Conservation (phyloP, 2,113 vertebrate species). For the Sebastes fasciatus region DNA sequence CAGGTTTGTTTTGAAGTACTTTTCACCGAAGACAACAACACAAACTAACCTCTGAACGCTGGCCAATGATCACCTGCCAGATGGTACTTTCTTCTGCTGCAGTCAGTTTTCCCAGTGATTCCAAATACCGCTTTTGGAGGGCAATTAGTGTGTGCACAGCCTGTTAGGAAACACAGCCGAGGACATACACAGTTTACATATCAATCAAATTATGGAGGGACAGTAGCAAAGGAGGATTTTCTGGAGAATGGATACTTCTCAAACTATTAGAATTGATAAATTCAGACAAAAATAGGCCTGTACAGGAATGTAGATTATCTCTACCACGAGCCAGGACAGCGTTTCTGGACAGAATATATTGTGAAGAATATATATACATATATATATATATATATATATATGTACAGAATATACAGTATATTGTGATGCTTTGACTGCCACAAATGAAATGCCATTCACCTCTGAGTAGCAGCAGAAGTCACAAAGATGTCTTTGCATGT, state of each 20-base stretch:
- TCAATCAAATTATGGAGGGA: background rate
- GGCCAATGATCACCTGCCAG: constrained; percentile 86
- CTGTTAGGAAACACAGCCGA: constrained; percentile 57
- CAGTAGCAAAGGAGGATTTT: background rate
- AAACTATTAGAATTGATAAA: background rate
- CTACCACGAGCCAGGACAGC: background rate
- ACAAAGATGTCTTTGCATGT: background rate
- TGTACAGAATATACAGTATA: background rate
- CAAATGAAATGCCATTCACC: background rate
- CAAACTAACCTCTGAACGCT: constrained; percentile 79
- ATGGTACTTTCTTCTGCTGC: constrained; percentile 80
- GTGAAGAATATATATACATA: no score
- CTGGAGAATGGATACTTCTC: background rate
- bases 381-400: no score
- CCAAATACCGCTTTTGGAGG: constrained; percentile 81
- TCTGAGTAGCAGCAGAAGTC: background rate
- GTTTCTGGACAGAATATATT: background rate
- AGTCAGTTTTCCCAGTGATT: constrained; percentile 78
- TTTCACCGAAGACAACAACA: background rate
- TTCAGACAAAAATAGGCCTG: background rate
- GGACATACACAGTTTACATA: background rate
- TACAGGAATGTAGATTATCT: background rate
- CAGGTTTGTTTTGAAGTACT: background rate
- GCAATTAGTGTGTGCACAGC: constrained; percentile 83
- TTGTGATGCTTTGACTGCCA: background rate